These are phyloP conservation scores for Pelosia muscerda DNA, from an alignment of 2,888 invertebrate species.

Conservation along the genomic window DNA sequence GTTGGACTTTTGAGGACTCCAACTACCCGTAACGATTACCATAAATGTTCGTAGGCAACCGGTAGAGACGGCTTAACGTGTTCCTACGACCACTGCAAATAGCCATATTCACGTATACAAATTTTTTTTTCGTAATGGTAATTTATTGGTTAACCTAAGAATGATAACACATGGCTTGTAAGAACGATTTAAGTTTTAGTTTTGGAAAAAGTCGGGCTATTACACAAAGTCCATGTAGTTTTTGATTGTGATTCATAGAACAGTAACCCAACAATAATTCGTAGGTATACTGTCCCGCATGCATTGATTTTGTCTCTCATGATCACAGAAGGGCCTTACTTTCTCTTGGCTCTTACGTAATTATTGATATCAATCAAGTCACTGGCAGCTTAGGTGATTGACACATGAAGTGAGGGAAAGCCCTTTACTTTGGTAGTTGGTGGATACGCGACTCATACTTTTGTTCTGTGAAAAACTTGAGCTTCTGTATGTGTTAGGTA, in stretches of 20 bases:
- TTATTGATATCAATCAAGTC: too few species aligned
- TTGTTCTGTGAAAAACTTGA: not conserved
- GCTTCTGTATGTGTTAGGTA: not conserved
- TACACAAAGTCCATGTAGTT: not conserved
- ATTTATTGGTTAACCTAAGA: not conserved
- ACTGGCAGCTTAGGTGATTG: not conserved
- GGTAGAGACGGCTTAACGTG: too few species aligned
- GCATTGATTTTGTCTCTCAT: not conserved
- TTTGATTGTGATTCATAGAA: not conserved
- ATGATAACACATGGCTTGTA: not conserved
- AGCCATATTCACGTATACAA: too few species aligned
- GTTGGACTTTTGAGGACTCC: too few species aligned
- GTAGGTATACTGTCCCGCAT: not conserved
- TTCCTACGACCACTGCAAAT: too few species aligned
- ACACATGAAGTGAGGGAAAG: not conserved
- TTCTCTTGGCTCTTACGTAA: conserved; percentile 2
- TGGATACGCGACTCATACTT: not conserved
- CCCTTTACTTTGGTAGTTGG: not conserved
- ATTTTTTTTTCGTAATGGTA: not conserved
- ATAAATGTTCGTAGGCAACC: too few species aligned
- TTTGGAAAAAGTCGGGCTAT: not conserved
- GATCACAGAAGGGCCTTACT: conserved; percentile 4
- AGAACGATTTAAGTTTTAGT: not conserved
- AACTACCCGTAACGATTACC: too few species aligned
- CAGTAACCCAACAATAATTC: not conserved